phyloP scores from a whole-genome alignment of 2,888 invertebrate species.

The Campoletis raptor region DNA sequence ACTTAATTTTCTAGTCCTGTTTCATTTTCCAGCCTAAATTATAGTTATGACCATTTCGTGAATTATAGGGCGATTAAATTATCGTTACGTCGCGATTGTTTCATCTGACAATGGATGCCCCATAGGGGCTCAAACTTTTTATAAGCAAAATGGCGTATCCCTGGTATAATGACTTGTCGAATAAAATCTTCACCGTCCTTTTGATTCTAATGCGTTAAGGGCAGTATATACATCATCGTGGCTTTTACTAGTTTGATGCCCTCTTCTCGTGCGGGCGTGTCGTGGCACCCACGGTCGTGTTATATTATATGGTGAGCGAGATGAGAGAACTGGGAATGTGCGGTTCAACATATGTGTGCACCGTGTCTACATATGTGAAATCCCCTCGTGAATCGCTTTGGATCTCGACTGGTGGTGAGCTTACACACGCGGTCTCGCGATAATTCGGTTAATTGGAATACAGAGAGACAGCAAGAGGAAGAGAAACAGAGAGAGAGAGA shows the following conservation, averaged over 20 bases:
- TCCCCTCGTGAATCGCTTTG: slow-evolving; percentile 69
- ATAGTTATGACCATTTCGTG: neutral
- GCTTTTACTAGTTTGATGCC: slow-evolving; percentile 54
- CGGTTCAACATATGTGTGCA: slow-evolving; percentile 20
- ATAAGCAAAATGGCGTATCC: slow-evolving; percentile 9
- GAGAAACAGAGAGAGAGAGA: slow-evolving; percentile 33
- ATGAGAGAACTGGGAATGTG: slow-evolving; percentile 35
- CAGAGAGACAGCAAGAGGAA: slow-evolving; percentile 60
- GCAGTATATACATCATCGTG: slow-evolving; percentile 2
- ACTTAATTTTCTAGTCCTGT: neutral
- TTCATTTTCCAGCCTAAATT: neutral
- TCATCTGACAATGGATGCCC: neutral
- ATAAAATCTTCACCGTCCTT: neutral
- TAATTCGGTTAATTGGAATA: slow-evolving; percentile 82
- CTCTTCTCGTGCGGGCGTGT: slow-evolving; percentile 61
- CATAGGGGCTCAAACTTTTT: neutral
- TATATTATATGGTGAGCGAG: slow-evolving; percentile 34
- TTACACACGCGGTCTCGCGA: slow-evolving; percentile 71
- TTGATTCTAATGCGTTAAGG: neutral
- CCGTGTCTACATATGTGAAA: slow-evolving; percentile 57
- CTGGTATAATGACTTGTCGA: neutral
- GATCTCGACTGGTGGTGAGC: slow-evolving; percentile 65
- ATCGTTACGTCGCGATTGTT: neutral
- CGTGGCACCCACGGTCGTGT: slow-evolving; percentile 41
- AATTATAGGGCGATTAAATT: neutral